Base-by-base conservation (phyloP, 2,113 vertebrate genomes). In the Pseudois nayaur region DNA sequence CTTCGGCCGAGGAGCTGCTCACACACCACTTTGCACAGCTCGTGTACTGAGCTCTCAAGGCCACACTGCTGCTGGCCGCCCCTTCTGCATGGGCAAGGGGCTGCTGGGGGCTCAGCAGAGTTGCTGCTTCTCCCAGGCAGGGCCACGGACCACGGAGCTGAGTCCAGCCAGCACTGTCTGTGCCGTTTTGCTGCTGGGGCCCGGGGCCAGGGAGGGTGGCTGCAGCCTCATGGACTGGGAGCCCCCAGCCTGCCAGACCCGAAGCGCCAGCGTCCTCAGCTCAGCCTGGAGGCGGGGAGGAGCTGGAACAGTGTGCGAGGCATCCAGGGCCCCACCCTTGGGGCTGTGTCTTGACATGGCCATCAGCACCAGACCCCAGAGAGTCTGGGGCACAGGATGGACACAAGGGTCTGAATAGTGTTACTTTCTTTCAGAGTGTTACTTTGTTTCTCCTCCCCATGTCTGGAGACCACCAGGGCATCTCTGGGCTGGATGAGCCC, bases 21-120 rank as follows among this genome's bases (percentile, higher is more conserved):
- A 99, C 99, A 98, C 99, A 99, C 96, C 99, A 99, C 95, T 99
- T 99, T 99, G 99, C 99, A 95, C 99, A 99, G 99, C 99, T 99
- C 96, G 98, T 99, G 98, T 99, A 99, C 98, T 99, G 99, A 99
- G 94, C 96, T 96, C 97, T 57, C 36, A 33, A 87, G 95, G 94
- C 96, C 93, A 40, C 17, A 2, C 95, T 97, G 95, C 91, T 95
- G 97, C 97, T 23, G 4, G 97, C 90, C 0, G 29, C 74, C 94
- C 64, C 87, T 83, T 67, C 92, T 74, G 67, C 74, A 48, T 3
- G 15, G 93, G 95, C 90, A 1, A 40, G 91, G 97, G 92, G 90
- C 95, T 91, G 83, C 90, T 64, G 45, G 19, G 43, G 97, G 83
- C 98, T 83, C 87, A 33, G 94, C 67, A 40, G 91, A 79, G 57